These are phyloP conservation scores for Drosophila heteroneura DNA, from an alignment of 2,888 invertebrate species.

Conservation along the genomic window DNA sequence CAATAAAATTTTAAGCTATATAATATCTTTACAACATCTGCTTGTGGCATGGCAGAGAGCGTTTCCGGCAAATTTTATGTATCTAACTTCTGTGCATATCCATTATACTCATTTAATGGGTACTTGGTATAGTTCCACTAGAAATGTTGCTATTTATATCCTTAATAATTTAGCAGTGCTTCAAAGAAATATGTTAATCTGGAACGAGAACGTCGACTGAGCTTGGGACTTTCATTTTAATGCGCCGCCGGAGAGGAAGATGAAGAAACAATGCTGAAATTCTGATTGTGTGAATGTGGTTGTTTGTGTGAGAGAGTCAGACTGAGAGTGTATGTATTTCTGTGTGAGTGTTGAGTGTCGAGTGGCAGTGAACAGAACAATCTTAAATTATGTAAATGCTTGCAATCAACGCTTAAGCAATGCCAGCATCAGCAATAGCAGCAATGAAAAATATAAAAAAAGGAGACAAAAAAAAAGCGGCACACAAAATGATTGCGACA, in stretches of 20 bases:
- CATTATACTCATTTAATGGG: slow-evolving; percentile 22
- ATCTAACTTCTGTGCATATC: neutral
- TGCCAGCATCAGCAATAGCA: slow-evolving; percentile 40
- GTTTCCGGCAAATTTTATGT: neutral
- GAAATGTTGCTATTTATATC: slow-evolving; percentile 62
- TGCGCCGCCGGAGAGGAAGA: slow-evolving; percentile 52
- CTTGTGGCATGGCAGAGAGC: neutral
- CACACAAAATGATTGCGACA: slow-evolving; percentile 70
- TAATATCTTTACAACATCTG: neutral
- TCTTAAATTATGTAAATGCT: slow-evolving; percentile 79
- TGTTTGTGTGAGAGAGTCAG: neutral
- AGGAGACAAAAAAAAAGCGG: slow-evolving; percentile 26
- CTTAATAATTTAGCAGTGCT: slow-evolving; percentile 76
- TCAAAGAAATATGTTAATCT: slow-evolving; percentile 78
- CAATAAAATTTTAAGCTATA: neutral
- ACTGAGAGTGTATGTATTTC: neutral
- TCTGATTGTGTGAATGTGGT: slow-evolving; percentile 2
- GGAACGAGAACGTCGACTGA: slow-evolving; percentile 30
- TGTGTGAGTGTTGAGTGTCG: slow-evolving; percentile 16
- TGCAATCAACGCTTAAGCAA: slow-evolving; percentile 75
- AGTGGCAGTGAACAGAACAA: slow-evolving; percentile 57
- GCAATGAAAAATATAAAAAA: slow-evolving; percentile 22
- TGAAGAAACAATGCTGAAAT: slow-evolving; percentile 17
- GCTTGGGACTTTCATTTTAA: slow-evolving; percentile 72
- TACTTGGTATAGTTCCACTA: slow-evolving; percentile 19